These are phyloP conservation scores for Eupeodes latifasciatus DNA, from an alignment of 2,888 invertebrate genomes.

Conservation along the genomic window DNA sequence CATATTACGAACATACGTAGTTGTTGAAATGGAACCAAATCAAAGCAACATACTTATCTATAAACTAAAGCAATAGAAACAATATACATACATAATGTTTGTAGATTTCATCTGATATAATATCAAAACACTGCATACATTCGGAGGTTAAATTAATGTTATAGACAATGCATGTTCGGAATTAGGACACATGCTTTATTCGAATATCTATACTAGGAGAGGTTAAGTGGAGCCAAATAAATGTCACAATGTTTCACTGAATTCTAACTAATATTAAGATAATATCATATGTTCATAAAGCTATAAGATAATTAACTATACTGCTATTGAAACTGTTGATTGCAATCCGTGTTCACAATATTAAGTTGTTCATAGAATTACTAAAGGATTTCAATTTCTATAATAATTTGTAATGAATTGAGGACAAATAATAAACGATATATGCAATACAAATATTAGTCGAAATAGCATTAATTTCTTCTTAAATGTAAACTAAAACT, in stretches of 20 bases:
- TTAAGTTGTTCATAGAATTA: not conserved
- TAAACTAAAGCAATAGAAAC: not conserved
- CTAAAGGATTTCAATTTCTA: slow-evolving; percentile 3
- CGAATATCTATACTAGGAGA: too few relatives aligned
- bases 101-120: not conserved
- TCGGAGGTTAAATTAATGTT: slow-evolving; percentile 9
- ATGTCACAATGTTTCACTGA: slow-evolving; percentile 15
- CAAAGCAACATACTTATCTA: not conserved
- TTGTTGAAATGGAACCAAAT: too few relatives aligned
- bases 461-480: too few relatives aligned
- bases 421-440: not conserved
- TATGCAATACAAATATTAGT: not conserved
- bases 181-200: not conserved
- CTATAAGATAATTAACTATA: not conserved
- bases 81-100: not conserved
- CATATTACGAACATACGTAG: too few relatives aligned
- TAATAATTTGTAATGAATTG: not conserved
- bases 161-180: not conserved
- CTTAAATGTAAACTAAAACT: too few relatives aligned
- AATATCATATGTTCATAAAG: slow-evolving; percentile 10
- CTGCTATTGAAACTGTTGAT: slow-evolving; percentile 11
- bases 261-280: not conserved
- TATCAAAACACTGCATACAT: slow-evolving; percentile 3
- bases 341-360: slow-evolving; percentile 4
- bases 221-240: slow-evolving; percentile 11